These are phyloP conservation scores for Chromis chromis DNA, from an alignment of 2,797 vertebrate genomes.

Conservation along the genomic window DNA sequence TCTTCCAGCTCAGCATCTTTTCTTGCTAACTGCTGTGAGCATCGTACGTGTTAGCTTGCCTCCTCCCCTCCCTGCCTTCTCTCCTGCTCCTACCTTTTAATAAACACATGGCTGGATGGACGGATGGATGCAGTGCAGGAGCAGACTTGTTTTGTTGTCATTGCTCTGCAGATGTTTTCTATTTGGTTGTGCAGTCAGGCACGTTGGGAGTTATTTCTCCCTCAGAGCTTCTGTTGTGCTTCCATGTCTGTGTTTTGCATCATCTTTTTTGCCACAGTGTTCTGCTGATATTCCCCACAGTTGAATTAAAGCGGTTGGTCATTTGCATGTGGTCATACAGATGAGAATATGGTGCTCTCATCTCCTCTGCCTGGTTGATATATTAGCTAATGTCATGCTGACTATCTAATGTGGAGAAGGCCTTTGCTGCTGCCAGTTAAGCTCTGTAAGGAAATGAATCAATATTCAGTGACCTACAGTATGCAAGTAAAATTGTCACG, in stretches of 20 bases:
- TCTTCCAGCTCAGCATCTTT: conserved; percentile 60
- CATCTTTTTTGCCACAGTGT: not conserved
- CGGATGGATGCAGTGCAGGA: conserved; percentile 37
- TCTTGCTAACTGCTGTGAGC: conserved; percentile 57
- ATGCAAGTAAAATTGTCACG: not conserved
- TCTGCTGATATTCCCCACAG: not conserved
- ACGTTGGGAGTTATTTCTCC: conserved; percentile 5
- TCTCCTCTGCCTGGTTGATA: conserved; percentile 38
- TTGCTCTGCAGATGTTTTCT: conserved; percentile 33
- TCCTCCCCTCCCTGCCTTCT: conserved; percentile 20
- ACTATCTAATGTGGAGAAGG: conserved; percentile 58
- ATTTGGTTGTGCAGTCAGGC: conserved; percentile 14
- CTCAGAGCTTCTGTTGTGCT: conserved; percentile 21
- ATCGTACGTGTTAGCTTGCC: conserved; percentile 53
- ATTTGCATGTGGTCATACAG: conserved; percentile 34
- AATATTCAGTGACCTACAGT: conserved; percentile 30
- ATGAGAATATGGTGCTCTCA: conserved; percentile 29
- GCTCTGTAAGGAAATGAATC: conserved; percentile 27
- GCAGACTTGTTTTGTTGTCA: conserved; percentile 20
- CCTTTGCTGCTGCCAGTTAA: conserved; percentile 54
- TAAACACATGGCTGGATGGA: conserved; percentile 65
- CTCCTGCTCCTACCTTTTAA: conserved; percentile 47
- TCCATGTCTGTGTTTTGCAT: conserved; percentile 15
- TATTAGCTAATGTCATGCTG: conserved; percentile 55
- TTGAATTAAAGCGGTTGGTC: conserved; percentile 5